A percentile compares a stretch with the other conserved stretches of the same genome.
Evolutionary conservation across 2,888 invertebrate species (phyloP).

Genomic region (Orthosia gothica): DNA sequence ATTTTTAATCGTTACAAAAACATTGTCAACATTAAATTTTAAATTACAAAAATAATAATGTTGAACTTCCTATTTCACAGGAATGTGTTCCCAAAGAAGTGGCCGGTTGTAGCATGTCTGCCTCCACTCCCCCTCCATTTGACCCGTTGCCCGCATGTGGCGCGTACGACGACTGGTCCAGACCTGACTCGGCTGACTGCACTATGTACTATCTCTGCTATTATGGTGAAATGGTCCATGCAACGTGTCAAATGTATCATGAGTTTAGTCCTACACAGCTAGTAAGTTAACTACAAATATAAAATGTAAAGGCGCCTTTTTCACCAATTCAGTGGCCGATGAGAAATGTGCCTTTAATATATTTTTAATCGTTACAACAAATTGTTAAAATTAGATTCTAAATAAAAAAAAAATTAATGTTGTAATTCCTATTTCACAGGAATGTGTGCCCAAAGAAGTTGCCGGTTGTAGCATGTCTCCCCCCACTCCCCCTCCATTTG

Average conservation of each 20-base stretch:
- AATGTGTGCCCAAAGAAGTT: not conserved
- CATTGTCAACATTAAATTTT: too few species aligned
- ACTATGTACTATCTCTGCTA: not conserved
- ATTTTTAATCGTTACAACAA: too few species aligned
- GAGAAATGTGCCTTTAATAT: too few species aligned
- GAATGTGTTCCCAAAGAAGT: not conserved
- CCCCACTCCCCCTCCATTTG: not conserved
- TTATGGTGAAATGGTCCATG: not conserved
- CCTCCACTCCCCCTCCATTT: not conserved
- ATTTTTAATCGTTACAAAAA: too few species aligned
- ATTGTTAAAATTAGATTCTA: too few species aligned
- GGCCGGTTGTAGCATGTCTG: not conserved
- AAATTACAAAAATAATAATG: not conserved
- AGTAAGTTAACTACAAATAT: not conserved
- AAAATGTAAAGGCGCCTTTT: too few species aligned
- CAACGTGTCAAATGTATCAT: not conserved
- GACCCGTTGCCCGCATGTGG: not conserved
- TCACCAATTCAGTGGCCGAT: too few species aligned
- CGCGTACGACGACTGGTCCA: not conserved
- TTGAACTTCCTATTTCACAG: not conserved
- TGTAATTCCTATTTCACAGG: not conserved
- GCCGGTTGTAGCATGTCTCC: not conserved
- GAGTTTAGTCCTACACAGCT: slow-evolving; percentile 10
- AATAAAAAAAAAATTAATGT: not conserved
- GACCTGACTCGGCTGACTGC: not conserved